phyloP scores from a whole-genome alignment of 2,797 vertebrate genomes.

The Podarcis lilfordi region DNA sequence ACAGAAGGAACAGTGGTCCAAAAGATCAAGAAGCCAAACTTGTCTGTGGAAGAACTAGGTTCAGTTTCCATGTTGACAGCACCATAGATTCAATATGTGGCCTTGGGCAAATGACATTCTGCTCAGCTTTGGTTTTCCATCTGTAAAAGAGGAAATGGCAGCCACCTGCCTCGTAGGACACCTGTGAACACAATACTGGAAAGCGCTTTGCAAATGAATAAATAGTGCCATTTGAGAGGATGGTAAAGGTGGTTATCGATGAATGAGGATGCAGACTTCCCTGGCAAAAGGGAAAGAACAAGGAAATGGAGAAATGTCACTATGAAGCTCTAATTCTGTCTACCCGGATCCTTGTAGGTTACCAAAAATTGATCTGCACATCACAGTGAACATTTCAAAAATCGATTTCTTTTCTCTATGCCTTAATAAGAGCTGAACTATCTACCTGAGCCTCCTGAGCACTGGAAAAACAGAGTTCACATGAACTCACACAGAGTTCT shows the following conservation, averaged over 20 bases:
- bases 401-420: background rate
- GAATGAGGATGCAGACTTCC: slow-evolving; percentile 19
- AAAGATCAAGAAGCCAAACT: too few relatives aligned
- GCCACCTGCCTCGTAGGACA: too few relatives aligned
- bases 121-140: too few relatives aligned
- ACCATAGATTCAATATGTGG: too few relatives aligned
- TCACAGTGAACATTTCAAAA: slow-evolving; percentile 3
- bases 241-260: background rate
- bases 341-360: background rate
- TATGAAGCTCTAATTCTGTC: background rate
- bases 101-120: too few relatives aligned
- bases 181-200: too few relatives aligned
- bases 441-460: background rate
- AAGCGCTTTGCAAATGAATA: background rate
- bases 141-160: too few relatives aligned
- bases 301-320: background rate
- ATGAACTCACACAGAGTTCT: slow-evolving; percentile 28
- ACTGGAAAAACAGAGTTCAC: slow-evolving; percentile 25
- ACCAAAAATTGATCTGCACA: background rate
- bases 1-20: too few relatives aligned
- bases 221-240: background rate
- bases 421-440: fast-evolving
- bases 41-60: too few relatives aligned
- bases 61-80: too few relatives aligned
- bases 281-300: background rate